Base-by-base conservation (phyloP, 2,797 vertebrate genomes). In the Notolabrus celidotus region DNA sequence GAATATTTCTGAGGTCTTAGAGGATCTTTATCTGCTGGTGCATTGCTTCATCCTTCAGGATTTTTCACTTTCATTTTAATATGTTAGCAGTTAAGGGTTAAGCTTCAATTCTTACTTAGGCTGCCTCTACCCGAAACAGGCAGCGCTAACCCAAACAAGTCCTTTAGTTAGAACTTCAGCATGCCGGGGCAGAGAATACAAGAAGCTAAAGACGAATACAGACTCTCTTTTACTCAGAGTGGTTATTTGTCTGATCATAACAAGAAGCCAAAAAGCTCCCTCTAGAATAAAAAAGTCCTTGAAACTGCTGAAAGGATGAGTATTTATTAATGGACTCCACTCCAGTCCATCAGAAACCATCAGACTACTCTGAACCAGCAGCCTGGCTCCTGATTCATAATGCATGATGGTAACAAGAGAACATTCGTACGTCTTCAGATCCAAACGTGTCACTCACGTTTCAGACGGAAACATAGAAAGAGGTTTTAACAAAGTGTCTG, bases 401-500 rank as follows among this genome's bases (percentile, higher is more conserved):
- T 27, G 14, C 45, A 45, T 23, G 20, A 59, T 11, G 4, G 29
- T 34, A 14, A 27, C 5, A 4, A 27, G 7, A 49, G 43, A 53
- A n/a, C 0, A 9, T 74, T 73, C 41, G 61, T 4, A 34, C 15
- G 29, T 56, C 22, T 34, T 55, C 19, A n/a, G n/a, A 52, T 56
- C 25, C 7, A 15, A n/a, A 22, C 22, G n/a, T 53, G 41, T 12
- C 20, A 15, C 33, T 19, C 60, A 41, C 41, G 19, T 23, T 39
- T 23, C 43, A 41, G 34, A 39, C 46, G 31, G 39, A 46, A 31
- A 15, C 61, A 42, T 51, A 31, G 10, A 34, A 16, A 53, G 19
- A 29, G 8, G 31, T 31, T 61, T 52, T 64, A 15, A 25, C 53
- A 5, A 39, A 36, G 47, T 49, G 58, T 72, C 15, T 31, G 29